These are phyloP conservation scores for Loxodonta africana DNA, from an alignment of 2,113 vertebrate genomes.

Conservation along the genomic window DNA sequence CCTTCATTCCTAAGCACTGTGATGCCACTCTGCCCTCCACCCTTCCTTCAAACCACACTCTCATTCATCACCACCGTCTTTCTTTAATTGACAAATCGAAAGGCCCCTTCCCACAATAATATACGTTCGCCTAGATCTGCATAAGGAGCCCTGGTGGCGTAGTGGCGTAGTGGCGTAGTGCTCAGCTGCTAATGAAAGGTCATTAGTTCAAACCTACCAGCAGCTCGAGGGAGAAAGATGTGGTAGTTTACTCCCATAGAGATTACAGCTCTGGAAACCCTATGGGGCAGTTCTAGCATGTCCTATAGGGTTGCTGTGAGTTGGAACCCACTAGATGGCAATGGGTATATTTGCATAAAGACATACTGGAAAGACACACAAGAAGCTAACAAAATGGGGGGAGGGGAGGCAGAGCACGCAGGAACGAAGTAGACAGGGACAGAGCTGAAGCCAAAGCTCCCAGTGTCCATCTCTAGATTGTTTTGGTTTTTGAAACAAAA, in stretches of 20 bases:
- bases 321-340: not conserved
- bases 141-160: not conserved
- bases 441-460: not conserved
- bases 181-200: not conserved
- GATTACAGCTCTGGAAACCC: not conserved
- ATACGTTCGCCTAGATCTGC: not conserved
- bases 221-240: not conserved
- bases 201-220: not conserved
- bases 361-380: not conserved
- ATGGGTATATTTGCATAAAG: not conserved
- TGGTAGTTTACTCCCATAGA: not conserved
- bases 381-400: not conserved
- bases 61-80: not conserved
- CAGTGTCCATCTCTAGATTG: not conserved
- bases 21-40: not conserved
- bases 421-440: not conserved
- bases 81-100: not conserved
- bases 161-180: not conserved
- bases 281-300: not conserved
- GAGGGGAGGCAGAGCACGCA: not conserved
- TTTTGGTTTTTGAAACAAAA: conserved; percentile 13
- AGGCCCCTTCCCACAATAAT: not conserved
- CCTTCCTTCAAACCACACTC: not conserved
- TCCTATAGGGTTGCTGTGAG: not conserved
- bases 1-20: not conserved